Evolutionary conservation across 1,140 invertebrate genomes (phyloP).

Genomic region (Hydropsyche tenuis): DNA sequence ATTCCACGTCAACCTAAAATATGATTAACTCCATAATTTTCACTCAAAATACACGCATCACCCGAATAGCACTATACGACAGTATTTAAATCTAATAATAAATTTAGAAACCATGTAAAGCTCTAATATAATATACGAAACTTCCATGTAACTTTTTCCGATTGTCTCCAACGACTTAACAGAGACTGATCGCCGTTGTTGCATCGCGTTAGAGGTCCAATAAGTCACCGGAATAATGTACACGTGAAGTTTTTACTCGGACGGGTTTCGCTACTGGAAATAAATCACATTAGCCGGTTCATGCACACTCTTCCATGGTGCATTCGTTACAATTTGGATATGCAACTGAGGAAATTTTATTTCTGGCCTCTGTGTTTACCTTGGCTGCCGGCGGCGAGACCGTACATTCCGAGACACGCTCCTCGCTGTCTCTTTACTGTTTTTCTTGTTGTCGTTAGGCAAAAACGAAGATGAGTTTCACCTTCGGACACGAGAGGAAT

Average conservation of each 20-base stretch:
- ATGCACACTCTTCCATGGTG: slow-evolving; percentile 16
- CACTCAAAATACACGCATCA: slow-evolving; percentile 4
- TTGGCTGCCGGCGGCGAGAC: slow-evolving; percentile 23
- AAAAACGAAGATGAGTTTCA: neutral
- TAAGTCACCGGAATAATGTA: too few species aligned
- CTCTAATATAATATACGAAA: too few species aligned
- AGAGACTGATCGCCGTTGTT: too few species aligned
- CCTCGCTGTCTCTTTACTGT: neutral
- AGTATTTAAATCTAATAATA: too few species aligned
- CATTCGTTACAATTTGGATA: slow-evolving; percentile 37
- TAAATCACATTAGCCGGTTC: slow-evolving; percentile 33
- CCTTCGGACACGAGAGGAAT: neutral
- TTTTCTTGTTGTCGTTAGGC: slow-evolving; percentile 5
- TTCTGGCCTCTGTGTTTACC: slow-evolving; percentile 32
- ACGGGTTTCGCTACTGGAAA: slow-evolving; percentile 14
- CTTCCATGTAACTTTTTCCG: too few species aligned
- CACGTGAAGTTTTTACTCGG: too few species aligned
- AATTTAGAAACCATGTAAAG: too few species aligned
- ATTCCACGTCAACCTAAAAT: slow-evolving; percentile 4
- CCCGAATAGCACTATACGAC: too few species aligned
- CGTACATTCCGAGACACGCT: slow-evolving; percentile 38
- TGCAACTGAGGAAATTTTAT: slow-evolving; percentile 33
- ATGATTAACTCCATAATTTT: neutral
- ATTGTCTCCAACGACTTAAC: too few species aligned
- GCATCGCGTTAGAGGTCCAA: too few species aligned